Evolutionary conservation across 2,113 vertebrate genomes (phyloP).

Genomic region (Stomatorhinus ivindoensis): DNA sequence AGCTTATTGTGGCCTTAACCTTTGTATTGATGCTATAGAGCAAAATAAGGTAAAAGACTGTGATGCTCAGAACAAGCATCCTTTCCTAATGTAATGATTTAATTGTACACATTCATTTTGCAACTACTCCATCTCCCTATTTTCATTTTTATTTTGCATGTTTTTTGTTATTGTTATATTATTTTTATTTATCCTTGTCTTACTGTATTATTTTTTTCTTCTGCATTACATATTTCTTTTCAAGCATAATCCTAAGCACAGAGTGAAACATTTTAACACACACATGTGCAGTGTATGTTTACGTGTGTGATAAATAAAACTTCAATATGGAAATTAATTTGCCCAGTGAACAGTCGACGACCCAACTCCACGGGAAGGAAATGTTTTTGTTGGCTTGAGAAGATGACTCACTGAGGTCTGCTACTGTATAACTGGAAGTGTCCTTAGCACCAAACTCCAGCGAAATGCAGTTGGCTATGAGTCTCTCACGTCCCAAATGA

Average conservation of each 20-base stretch:
- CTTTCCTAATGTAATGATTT: not conserved
- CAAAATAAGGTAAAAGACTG: not conserved
- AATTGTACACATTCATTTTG: not conserved
- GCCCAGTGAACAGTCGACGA: not conserved
- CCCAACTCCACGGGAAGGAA: not conserved
- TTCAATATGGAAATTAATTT: not conserved
- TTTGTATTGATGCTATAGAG: not conserved
- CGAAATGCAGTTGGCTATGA: not conserved
- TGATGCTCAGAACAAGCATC: not conserved
- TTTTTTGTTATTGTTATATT: not conserved
- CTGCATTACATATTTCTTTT: not conserved
- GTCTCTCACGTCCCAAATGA: conserved; percentile 22
- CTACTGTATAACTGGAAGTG: not conserved
- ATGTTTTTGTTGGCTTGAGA: not conserved
- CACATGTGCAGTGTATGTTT: not conserved
- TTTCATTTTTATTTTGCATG: not conserved
- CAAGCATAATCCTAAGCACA: not conserved
- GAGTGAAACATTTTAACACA: not conserved
- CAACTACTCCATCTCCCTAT: not conserved
- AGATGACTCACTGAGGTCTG: not conserved
- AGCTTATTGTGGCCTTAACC: not conserved
- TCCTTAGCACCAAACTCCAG: not conserved
- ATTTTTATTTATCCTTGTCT: not conserved
- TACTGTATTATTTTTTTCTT: not conserved
- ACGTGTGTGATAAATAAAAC: not conserved